These are phyloP conservation scores for Lepisosteus oculatus DNA, from an alignment of 2,113 vertebrate genomes.

Conservation along the genomic window DNA sequence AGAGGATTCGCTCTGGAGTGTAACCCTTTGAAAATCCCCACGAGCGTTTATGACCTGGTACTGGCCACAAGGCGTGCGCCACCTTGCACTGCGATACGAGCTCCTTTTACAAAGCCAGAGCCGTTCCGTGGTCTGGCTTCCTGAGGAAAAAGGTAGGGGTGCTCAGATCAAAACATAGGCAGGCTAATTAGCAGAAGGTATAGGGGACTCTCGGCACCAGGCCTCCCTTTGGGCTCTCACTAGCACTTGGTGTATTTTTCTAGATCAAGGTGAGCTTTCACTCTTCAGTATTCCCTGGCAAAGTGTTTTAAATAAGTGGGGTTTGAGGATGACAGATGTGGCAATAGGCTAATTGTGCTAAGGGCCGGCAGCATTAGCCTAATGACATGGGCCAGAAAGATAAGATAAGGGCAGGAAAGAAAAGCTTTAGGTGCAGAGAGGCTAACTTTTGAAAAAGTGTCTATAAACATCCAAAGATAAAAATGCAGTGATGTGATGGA, in stretches of 20 bases:
- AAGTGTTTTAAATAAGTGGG: conserved; percentile 14
- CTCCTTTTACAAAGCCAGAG: not conserved
- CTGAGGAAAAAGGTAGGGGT: not conserved
- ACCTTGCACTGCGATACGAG: not conserved
- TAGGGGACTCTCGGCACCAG: conserved; percentile 3
- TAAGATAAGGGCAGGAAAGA: conserved; percentile 27
- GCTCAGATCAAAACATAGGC: conserved; percentile 11
- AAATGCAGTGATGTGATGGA: not conserved
- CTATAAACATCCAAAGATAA: not conserved
- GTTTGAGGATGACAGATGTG: conserved; percentile 19
- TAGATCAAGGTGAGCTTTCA: conserved; percentile 36
- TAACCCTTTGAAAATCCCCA: too few relatives aligned
- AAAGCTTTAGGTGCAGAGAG: conserved; percentile 25
- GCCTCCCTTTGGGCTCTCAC: not conserved
- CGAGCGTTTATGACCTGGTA: too few relatives aligned
- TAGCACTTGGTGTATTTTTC: conserved; percentile 1
- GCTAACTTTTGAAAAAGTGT: conserved; percentile 27
- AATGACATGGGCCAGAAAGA: conserved; percentile 14
- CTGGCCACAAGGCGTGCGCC: too few relatives aligned
- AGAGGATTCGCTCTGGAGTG: too few relatives aligned
- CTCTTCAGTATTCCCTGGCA: conserved; percentile 9
- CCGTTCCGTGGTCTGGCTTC: conserved; percentile 22
- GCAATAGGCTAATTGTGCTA: conserved; percentile 27
- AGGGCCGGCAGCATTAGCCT: conserved; percentile 24
- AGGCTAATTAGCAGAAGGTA: conserved; percentile 35